Base-by-base conservation (phyloP, 2,113 vertebrate genomes). In the Aldabrachelys gigantea region DNA sequence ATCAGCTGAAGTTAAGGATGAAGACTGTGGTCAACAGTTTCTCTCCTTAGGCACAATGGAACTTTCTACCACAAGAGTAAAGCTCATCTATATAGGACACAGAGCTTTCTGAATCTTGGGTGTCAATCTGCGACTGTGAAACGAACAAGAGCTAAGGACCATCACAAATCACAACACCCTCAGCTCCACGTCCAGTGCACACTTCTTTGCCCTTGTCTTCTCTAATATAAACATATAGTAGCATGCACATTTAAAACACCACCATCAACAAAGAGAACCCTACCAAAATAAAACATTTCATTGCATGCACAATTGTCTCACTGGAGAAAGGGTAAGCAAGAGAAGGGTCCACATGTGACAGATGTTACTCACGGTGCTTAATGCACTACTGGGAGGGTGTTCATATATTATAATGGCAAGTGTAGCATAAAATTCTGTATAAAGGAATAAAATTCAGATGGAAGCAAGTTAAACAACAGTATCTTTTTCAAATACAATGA, bases 131-230 rank as follows among this genome's bases (percentile, higher is more conserved):
- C 87, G 24, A 29, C n/a, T 85, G 16, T 59, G 69, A 85, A 93
- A 91, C 82, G 53, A 92, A 47, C 35, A 41, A 7, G 49, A 84
- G 3, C 25, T 80, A 31, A 91, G 41, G n/a, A 78, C 3, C 49
- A 38, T 88, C 1, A 0, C 14, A n/a, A 53, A 29, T 86, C n/a
- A 21, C 65, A 19, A 80, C 49, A 89, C 35, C 10, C 72, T 81
- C 72, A 83, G 19, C 44, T 82, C 50, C 38, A 62, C 12, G 90
- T 89, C 84, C 69, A 91, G 56, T 1, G 13, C 41, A 78, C 75
- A 84, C 29, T 81, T 16, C 35, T 57, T 95, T 94, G 91, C 5
- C 90, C 49, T 86, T 62, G 44, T 82, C 89, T 82, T 94, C 41
- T 41, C 44, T 92, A 82, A 82, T 17, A 25, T 29, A 35, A 83